Evolutionary conservation across 2,888 invertebrate genomes (phyloP).

Genomic region (Elysia crispata): DNA sequence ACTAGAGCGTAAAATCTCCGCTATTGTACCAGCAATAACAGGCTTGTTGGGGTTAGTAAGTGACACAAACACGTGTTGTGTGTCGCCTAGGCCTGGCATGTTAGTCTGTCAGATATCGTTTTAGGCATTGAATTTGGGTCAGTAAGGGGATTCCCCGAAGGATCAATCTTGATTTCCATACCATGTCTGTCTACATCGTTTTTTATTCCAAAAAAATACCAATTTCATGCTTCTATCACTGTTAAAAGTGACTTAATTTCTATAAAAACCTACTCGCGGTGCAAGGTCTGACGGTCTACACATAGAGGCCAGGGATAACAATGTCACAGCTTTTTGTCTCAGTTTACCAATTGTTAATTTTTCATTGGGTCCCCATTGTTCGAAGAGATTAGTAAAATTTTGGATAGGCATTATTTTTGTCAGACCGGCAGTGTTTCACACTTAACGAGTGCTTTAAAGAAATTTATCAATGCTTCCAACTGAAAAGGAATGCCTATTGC

Average conservation of each 20-base stretch:
- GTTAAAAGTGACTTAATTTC: conserved; percentile 24
- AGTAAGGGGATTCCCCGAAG: too few relatives aligned
- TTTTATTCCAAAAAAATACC: conserved; percentile 18
- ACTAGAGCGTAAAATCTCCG: too few relatives aligned
- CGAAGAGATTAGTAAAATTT: not conserved
- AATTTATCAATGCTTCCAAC: not conserved
- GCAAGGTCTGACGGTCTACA: conserved; percentile 24
- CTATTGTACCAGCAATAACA: too few relatives aligned
- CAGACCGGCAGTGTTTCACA: not conserved
- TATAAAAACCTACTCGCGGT: conserved; percentile 5
- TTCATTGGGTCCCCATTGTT: conserved; percentile 13
- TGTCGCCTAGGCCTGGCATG: too few relatives aligned
- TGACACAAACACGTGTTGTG: too few relatives aligned
- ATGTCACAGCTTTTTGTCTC: conserved; percentile 20
- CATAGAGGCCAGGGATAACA: conserved; percentile 2
- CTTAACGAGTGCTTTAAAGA: conserved; percentile 21
- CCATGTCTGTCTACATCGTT: not conserved
- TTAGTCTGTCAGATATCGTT: too few relatives aligned
- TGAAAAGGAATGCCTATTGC: not conserved
- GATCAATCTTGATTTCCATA: not conserved
- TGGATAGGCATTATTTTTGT: conserved; percentile 4
- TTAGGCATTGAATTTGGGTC: too few relatives aligned
- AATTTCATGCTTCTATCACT: conserved; percentile 1
- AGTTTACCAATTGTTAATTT: not conserved
- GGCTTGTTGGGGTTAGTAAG: too few relatives aligned